Conservation (phyloP, 2,888 invertebrate genomes). For the Coelinius sp. region DNA sequence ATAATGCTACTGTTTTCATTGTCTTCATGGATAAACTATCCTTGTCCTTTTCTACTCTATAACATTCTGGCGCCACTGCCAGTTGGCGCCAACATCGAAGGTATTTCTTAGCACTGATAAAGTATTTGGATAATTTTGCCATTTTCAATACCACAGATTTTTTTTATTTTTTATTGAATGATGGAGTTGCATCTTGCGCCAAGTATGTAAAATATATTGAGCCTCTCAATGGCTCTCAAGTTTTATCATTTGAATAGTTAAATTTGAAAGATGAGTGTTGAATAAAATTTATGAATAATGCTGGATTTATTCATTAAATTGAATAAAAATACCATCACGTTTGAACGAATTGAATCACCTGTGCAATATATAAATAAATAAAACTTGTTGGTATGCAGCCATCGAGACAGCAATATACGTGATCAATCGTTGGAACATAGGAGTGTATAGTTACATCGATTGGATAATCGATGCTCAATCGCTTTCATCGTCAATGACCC, state of each 20-base stretch:
- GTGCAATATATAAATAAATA: slow-evolving; percentile 31
- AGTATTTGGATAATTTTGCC: slow-evolving; percentile 8
- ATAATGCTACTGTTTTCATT: slow-evolving; percentile 23
- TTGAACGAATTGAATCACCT: slow-evolving; percentile 33
- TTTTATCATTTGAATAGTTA: neutral
- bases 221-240: neutral
- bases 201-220: neutral
- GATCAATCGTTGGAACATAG: slow-evolving; percentile 31
- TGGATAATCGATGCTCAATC: slow-evolving; percentile 26
- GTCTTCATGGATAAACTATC: slow-evolving; percentile 6
- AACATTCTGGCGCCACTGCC: slow-evolving; percentile 24
- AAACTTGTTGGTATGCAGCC: slow-evolving; percentile 28
- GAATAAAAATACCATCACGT: slow-evolving; percentile 30
- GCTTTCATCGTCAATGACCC: slow-evolving; percentile 26
- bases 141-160: neutral
- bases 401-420: slow-evolving; percentile 25
- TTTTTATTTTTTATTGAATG: neutral
- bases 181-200: neutral
- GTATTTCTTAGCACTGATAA: slow-evolving; percentile 16
- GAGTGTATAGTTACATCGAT: slow-evolving; percentile 25
- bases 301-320: neutral
- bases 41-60: slow-evolving; percentile 5
- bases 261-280: neutral
- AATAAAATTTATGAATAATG: neutral
- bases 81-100: slow-evolving; percentile 23